Evolutionary conservation across 2,888 invertebrate species (phyloP).

Genomic region (Stenurella melanura): DNA sequence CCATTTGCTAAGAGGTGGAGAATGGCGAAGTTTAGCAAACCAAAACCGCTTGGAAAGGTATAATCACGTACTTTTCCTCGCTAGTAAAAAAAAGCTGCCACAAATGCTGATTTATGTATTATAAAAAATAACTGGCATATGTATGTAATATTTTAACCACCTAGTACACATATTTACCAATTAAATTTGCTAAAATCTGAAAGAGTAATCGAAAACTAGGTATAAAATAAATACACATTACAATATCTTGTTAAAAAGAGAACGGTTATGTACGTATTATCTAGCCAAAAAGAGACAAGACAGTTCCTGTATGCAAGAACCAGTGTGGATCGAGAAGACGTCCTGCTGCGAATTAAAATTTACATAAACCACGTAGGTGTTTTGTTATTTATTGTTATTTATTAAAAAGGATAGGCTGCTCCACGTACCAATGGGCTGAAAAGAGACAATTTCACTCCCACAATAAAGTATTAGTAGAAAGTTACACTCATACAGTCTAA

Average conservation of each 20-base stretch:
- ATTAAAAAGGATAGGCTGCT: constrained; percentile 45
- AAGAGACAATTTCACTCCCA: constrained; percentile 48
- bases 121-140: neutral
- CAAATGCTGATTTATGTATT: neutral
- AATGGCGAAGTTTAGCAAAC: too few species aligned
- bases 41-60: too few species aligned
- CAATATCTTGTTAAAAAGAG: neutral
- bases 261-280: neutral
- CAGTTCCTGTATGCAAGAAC: constrained; percentile 9
- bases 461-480: constrained; percentile 36
- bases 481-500: constrained; percentile 21
- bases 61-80: too few species aligned
- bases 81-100: too few species aligned
- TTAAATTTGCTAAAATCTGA: constrained; percentile 17
- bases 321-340: constrained; percentile 37
- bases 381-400: constrained; percentile 54
- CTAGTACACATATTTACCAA: neutral
- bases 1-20: too few species aligned
- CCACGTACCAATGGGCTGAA: constrained; percentile 20
- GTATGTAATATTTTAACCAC: neutral
- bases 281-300: constrained; percentile 4
- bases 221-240: constrained; percentile 1
- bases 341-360: constrained; percentile 54
- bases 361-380: constrained; percentile 55
- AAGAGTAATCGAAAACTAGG: neutral